These are phyloP conservation scores for Diadumene lineata DNA, from an alignment of 92 coral and sea anemone species.

Conservation along the genomic window DNA sequence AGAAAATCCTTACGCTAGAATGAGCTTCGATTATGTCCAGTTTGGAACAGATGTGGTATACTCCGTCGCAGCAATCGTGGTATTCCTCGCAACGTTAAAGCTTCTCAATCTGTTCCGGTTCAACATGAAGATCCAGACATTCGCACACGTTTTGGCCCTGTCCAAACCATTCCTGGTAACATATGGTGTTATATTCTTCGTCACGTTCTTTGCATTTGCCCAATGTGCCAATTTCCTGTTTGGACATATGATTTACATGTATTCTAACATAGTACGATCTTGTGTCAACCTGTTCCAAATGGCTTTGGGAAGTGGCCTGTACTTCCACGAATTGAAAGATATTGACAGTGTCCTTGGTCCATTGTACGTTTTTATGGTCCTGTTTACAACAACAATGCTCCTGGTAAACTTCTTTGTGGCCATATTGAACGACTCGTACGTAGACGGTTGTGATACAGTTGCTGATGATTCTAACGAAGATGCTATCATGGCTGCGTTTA, in stretches of 20 bases:
- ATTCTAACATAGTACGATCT: constrained; percentile 63
- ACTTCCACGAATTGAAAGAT: constrained; percentile 53
- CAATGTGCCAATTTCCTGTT: constrained; percentile 64
- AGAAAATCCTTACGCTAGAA: constrained; percentile 78
- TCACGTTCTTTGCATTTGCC: constrained; percentile 71
- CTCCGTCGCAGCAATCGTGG: constrained; percentile 57
- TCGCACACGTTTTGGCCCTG: constrained; percentile 48
- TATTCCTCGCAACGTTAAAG: constrained; percentile 78
- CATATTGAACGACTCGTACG: constrained; percentile 84
- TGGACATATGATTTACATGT: constrained; percentile 61
- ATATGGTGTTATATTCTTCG: constrained; percentile 52
- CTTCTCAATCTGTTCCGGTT: constrained; percentile 75
- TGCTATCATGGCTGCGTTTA: constrained; percentile 52
- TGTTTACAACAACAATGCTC: constrained; percentile 56
- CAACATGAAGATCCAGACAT: constrained; percentile 66
- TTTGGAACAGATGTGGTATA: constrained; percentile 64
- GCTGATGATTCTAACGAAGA: constrained; percentile 45
- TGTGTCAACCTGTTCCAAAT: constrained; percentile 75
- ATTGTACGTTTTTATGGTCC: constrained; percentile 64
- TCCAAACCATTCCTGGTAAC: constrained; percentile 57
- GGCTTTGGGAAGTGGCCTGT: constrained; percentile 73
- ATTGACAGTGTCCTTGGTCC: constrained; percentile 71
- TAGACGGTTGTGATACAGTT: constrained; percentile 51
- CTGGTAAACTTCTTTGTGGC: constrained; percentile 83
- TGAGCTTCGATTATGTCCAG: constrained; percentile 84